Evolutionary conservation across 2,797 vertebrate genomes (phyloP).

Genomic region (Pogoniulus pusillus): DNA sequence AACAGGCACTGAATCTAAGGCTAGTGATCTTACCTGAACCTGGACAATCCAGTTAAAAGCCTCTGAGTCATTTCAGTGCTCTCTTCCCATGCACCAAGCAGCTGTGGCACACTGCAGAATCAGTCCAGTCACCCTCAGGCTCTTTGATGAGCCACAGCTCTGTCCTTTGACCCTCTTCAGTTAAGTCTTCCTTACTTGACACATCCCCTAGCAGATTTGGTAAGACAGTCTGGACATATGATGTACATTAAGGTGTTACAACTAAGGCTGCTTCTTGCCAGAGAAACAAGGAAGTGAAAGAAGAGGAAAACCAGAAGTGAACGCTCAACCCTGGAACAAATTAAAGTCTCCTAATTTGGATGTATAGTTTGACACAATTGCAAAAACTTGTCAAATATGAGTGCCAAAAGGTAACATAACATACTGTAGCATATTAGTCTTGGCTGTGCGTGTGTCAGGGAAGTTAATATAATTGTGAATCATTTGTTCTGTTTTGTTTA

Average conservation of each 20-base stretch:
- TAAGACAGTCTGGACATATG: not conserved
- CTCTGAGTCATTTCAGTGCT: not conserved
- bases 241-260: not conserved
- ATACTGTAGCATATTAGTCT: conserved; percentile 5
- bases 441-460: not conserved
- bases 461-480: conserved; percentile 12
- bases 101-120: not conserved
- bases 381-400: not conserved
- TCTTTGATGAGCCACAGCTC: not conserved
- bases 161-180: not conserved
- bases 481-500: not conserved
- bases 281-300: not conserved
- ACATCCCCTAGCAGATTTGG: not conserved
- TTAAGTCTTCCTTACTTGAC: not conserved
- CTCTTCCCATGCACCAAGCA: not conserved
- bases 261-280: not conserved
- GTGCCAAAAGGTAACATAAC: not conserved
- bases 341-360: not conserved
- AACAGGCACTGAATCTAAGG: not conserved
- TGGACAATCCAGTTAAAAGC: not conserved
- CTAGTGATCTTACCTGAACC: not conserved
- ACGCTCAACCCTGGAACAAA: not conserved
- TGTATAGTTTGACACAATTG: not conserved
- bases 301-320: not conserved
- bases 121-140: not conserved